Evolutionary conservation across 2,113 vertebrate species (phyloP).

Genomic region (Madoqua kirkii): DNA sequence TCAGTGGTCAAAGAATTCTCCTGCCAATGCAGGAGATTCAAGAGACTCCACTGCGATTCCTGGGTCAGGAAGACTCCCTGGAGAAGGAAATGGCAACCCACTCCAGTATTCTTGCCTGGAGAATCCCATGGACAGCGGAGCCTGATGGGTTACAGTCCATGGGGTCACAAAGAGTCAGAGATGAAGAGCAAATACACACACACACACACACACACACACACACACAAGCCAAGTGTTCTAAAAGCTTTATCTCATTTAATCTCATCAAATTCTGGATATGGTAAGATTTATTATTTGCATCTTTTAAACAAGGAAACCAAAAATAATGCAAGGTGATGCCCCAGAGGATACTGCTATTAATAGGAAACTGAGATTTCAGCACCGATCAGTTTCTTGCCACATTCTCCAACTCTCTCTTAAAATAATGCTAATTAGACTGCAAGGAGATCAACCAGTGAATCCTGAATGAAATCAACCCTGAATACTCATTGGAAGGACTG

Average conservation of each 20-base stretch:
- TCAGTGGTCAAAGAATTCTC: not conserved
- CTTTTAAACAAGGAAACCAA: not conserved
- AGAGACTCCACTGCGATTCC: not conserved
- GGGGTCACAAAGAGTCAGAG: not conserved
- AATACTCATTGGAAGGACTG: not conserved
- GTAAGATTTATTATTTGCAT: not conserved
- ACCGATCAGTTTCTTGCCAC: not conserved
- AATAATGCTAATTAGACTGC: not conserved
- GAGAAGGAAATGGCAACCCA: not conserved
- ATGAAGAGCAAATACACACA: not conserved
- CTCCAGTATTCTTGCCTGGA: not conserved
- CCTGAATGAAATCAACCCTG: not conserved
- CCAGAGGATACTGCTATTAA: not conserved
- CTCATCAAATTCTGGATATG: not conserved
- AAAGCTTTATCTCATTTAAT: not conserved
- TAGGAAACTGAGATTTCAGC: not conserved
- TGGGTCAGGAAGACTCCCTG: not conserved
- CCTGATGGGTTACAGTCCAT: not conserved
- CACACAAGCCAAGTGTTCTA: not conserved
- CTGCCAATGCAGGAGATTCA: not conserved
- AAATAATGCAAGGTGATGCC: not conserved
- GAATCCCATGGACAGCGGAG: not conserved
- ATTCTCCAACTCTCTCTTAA: not conserved
- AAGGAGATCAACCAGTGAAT: not conserved
- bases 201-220: not conserved